These are phyloP conservation scores for Rhineura floridana DNA, from an alignment of 2,113 vertebrate species.

Conservation along the genomic window DNA sequence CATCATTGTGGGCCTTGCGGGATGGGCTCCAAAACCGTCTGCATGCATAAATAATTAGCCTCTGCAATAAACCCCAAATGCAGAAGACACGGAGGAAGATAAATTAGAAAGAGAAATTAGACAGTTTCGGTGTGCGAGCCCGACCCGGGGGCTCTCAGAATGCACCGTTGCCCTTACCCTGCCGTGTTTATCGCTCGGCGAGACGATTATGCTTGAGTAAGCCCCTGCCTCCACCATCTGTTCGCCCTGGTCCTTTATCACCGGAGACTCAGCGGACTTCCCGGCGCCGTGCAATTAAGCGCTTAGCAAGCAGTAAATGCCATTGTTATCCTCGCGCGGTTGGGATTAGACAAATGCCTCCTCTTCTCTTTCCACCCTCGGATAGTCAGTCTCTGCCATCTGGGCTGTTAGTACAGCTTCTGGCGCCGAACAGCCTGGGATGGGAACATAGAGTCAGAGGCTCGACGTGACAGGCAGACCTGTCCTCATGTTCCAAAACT, in stretches of 20 bases:
- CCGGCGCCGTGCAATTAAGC: background rate
- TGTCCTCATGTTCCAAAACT: accelerated
- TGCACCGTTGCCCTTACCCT: background rate
- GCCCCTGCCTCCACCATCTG: background rate
- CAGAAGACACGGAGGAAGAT: background rate
- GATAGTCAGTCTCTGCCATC: background rate
- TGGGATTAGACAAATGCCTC: background rate
- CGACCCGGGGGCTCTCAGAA: background rate
- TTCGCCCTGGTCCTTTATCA: accelerated
- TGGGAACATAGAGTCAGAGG: constrained; percentile 2
- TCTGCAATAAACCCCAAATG: background rate
- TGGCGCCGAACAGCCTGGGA: background rate
- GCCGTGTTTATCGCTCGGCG: background rate
- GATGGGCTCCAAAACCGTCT: background rate
- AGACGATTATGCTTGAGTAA: background rate
- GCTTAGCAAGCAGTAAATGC: background rate
- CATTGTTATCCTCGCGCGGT: background rate
- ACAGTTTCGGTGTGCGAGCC: background rate
- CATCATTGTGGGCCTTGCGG: background rate
- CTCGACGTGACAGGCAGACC: accelerated
- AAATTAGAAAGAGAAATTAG: background rate
- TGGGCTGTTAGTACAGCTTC: background rate
- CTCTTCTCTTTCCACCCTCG: background rate
- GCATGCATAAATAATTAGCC: background rate
- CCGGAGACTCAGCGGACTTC: background rate